Evolutionary conservation across 2,113 vertebrate species (phyloP).

Genomic region (Hoplias malabaricus): DNA sequence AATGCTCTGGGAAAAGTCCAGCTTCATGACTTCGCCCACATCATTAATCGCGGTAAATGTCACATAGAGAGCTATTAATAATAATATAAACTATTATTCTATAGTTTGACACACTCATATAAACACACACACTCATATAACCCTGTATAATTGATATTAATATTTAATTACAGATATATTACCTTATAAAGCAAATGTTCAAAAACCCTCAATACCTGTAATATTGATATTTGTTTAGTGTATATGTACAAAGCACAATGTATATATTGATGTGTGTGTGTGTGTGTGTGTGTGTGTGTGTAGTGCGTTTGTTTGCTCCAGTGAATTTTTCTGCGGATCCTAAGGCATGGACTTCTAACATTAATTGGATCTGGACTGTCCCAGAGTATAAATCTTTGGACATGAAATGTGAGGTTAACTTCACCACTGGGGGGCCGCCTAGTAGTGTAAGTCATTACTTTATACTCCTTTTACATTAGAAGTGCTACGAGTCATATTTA

Average conservation of each 20-base stretch:
- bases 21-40: constrained; percentile 63
- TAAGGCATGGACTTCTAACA: constrained; percentile 61
- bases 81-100: too few species aligned
- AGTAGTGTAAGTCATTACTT: constrained; percentile 55
- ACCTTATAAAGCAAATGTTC: too few species aligned
- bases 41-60: constrained; percentile 65
- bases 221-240: too few species aligned
- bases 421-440: constrained; percentile 30
- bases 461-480: too few species aligned
- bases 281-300: not conserved
- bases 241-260: too few species aligned
- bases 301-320: constrained; percentile 69
- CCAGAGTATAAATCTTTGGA: constrained; percentile 55
- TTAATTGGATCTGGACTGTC: constrained; percentile 68
- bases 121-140: too few species aligned
- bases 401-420: constrained; percentile 67
- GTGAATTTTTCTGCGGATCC: not conserved
- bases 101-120: too few species aligned
- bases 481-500: too few species aligned
- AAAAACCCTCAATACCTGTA: too few species aligned
- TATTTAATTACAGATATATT: too few species aligned
- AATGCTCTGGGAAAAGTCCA: constrained; percentile 66
- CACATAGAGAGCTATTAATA: too few species aligned
- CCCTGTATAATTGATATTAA: too few species aligned
- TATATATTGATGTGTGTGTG: not conserved